These are phyloP conservation scores for Hirudinaria manillensis DNA, from an alignment of 2,888 invertebrate species.

Conservation along the genomic window DNA sequence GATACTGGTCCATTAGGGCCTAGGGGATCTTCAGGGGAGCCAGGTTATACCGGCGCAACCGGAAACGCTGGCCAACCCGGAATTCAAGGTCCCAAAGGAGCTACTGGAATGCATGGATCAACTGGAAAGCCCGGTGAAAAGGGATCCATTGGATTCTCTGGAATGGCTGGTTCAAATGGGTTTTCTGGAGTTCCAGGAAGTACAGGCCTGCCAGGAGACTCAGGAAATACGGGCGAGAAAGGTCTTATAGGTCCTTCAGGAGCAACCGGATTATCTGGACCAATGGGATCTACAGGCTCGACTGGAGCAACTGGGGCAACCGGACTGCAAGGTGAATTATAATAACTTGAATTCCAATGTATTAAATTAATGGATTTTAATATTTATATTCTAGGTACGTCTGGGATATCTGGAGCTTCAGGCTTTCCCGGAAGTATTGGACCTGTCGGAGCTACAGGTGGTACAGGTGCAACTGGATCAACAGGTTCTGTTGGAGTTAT, in stretches of 20 bases:
- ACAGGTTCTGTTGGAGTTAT: conserved; percentile 39
- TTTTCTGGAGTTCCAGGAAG: background rate
- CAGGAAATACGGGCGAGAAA: conserved; percentile 7
- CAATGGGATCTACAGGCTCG: conserved; percentile 19
- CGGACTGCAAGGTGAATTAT: background rate
- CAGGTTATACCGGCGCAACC: conserved; percentile 35
- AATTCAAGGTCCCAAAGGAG: conserved; percentile 14
- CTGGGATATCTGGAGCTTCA: conserved; percentile 34
- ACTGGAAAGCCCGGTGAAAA: conserved; percentile 14
- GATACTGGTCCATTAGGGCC: conserved; percentile 37
- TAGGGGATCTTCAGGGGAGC: conserved; percentile 36
- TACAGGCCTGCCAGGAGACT: conserved; percentile 13
- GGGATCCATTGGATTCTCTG: conserved; percentile 37
- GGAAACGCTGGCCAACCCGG: conserved; percentile 32
- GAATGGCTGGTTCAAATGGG: conserved; percentile 32
- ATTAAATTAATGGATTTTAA: background rate
- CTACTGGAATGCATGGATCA: conserved; percentile 5
- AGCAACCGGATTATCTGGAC: conserved; percentile 15
- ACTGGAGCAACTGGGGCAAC: conserved; percentile 2
- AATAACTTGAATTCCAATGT: too few species aligned
- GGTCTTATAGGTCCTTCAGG: conserved; percentile 13
- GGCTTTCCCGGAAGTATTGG: conserved; percentile 36
- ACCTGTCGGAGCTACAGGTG: conserved; percentile 30
- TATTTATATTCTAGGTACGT: background rate
- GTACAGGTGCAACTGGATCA: conserved; percentile 14